Percentiles rank a stretch among this genome's conserved stretches.
phyloP scores from a whole-genome alignment of 2,113 vertebrate species.

The Trogon melanurus region DNA sequence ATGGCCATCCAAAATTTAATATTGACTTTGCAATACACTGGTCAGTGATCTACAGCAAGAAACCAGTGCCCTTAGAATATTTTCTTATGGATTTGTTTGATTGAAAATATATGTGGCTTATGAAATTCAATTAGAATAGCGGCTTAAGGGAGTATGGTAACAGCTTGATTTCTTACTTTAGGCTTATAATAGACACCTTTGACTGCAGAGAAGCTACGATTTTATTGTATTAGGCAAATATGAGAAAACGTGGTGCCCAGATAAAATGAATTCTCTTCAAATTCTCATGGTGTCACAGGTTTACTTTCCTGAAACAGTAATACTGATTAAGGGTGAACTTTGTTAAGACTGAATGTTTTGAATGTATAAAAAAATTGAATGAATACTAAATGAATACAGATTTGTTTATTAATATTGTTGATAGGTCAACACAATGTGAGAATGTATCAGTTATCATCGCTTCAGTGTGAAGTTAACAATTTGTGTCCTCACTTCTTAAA shows the following conservation, averaged over 20 bases:
- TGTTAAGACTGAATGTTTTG: not conserved
- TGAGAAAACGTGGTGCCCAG: not conserved
- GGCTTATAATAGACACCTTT: not conserved
- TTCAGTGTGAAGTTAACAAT: not conserved
- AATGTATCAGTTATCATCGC: not conserved
- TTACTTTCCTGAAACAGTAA: not conserved
- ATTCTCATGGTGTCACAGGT: not conserved
- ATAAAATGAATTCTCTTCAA: not conserved
- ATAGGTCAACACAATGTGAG: not conserved
- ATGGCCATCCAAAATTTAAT: not conserved
- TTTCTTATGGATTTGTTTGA: not conserved
- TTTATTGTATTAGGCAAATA: not conserved
- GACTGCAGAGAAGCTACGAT: not conserved
- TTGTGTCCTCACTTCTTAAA: not conserved
- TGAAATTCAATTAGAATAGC: not conserved
- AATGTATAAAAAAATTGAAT: not conserved
- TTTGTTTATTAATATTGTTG: not conserved
- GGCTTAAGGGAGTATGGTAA: not conserved
- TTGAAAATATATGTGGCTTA: not conserved
- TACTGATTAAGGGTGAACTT: not conserved
- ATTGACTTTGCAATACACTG: not conserved
- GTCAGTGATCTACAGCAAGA: not conserved
- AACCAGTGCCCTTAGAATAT: not conserved
- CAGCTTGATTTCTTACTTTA: not conserved
- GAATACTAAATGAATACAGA: not conserved